Evolutionary conservation across 2,888 invertebrate species (phyloP), one percentile per base, ranked within the genome.

Genomic region (Eremobia ochroleuca): DNA sequence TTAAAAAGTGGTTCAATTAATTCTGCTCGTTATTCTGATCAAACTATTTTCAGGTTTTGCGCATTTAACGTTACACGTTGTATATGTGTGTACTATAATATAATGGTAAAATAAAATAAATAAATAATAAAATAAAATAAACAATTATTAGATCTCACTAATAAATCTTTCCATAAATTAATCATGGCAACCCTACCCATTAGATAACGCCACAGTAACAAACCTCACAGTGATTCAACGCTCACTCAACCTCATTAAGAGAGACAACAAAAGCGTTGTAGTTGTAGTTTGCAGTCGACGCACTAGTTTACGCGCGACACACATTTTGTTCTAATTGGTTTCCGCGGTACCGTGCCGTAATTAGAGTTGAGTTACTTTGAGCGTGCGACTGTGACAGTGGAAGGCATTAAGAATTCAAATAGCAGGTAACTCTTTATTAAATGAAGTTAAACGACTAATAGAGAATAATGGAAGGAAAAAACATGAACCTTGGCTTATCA

Each of bases 231-330:
- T 86, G 72, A 79, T 79, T 64, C 83, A 86, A 83, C 74, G 43
- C 68, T 72, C 49, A 69, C 68, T 65, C 73, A 77, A 69, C 73
- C 79, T 86, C 83, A 83, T 84, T 84, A 86, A 2, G 28, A 66
- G 61, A 83, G 62, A 84, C 83, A 86, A 84, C 83, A 86, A 83
- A 85, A 83, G 79, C 83, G 75, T 67, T 83, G 69, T 83, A 70
- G 46, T 72, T 67, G 74, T 83, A 70, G 52, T 72, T 68, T 5
- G 77, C 52, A 65, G 52, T 62, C 74, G 75, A 72, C 79, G 86
- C 86, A 81, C 83, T 73, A 81, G 81, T 83, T 88, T 86, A 86
- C 78, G 78, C 68, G 74, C 83, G 81, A 88, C 78, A 86, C n/a
- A 81, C 79, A 81, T 87, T 81, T 78, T 34, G 73, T 76, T 76